These are phyloP conservation scores for Petrocephalus sullivani DNA, from an alignment of 2,797 vertebrate genomes.

Conservation along the genomic window DNA sequence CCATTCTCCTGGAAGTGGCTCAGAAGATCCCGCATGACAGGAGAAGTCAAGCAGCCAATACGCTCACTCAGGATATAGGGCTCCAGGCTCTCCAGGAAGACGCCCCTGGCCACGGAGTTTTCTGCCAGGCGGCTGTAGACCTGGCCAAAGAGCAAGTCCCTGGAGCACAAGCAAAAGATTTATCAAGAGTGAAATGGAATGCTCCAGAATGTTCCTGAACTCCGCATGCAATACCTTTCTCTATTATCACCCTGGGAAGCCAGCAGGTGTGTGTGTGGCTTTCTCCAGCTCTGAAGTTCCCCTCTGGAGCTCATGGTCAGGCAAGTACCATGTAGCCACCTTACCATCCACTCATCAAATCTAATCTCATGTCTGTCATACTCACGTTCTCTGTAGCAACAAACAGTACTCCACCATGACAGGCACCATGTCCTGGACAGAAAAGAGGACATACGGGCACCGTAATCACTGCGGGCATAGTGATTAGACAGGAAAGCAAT, in stretches of 20 bases:
- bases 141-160: slow-evolving; percentile 87
- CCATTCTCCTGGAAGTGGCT: slow-evolving; percentile 87
- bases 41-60: slow-evolving; percentile 80
- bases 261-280: background rate
- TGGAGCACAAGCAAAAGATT: slow-evolving; percentile 36
- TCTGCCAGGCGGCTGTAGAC: slow-evolving; percentile 82
- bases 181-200: background rate
- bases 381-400: slow-evolving; percentile 84
- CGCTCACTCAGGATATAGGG: slow-evolving; percentile 85
- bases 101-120: slow-evolving; percentile 84
- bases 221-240: background rate
- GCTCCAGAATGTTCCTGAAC: background rate
- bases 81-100: slow-evolving; percentile 89
- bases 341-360: background rate
- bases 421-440: slow-evolving; percentile 77
- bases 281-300: background rate
- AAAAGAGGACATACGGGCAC: slow-evolving; percentile 20
- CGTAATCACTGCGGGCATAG: background rate
- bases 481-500: background rate
- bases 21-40: slow-evolving; percentile 88
- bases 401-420: slow-evolving; percentile 89
- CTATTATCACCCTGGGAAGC: background rate
- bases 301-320: background rate
- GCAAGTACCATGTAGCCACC: background rate
- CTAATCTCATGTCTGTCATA: slow-evolving; percentile 31